A percentile compares a stretch with the other conserved stretches of the same genome.
Evolutionary conservation across 2,797 vertebrate species (phyloP).

Genomic region (Lepidocolaptes lacrymiger): DNA sequence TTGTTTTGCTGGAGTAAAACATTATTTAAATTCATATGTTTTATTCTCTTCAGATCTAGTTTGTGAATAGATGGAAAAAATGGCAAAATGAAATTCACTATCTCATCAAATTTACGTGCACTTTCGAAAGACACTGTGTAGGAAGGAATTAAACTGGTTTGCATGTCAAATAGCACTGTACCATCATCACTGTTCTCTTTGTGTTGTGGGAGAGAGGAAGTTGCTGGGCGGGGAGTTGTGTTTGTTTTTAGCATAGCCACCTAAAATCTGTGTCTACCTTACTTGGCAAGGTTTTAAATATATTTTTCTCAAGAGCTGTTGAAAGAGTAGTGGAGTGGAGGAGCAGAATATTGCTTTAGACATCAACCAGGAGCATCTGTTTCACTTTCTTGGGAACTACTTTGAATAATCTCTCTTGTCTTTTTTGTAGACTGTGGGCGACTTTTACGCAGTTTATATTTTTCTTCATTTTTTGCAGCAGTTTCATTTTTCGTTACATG

Average conservation of each 20-base stretch:
- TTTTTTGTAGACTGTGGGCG: not conserved
- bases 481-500: not conserved
- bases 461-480: not conserved
- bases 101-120: not conserved
- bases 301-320: not conserved
- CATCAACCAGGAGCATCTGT: fast-evolving
- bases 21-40: not conserved
- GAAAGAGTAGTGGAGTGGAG: not conserved
- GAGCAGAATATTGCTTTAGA: not conserved
- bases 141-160: not conserved
- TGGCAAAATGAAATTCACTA: not conserved
- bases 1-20: not conserved
- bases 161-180: not conserved
- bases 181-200: not conserved
- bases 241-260: not conserved
- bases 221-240: too few relatives aligned
- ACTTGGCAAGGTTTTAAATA: not conserved
- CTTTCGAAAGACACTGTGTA: not conserved
- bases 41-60: not conserved
- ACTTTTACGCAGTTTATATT: not conserved
- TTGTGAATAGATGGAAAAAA: not conserved
- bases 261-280: not conserved
- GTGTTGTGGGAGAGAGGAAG: not conserved
- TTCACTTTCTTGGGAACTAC: not conserved
- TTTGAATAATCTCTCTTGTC: not conserved